These are phyloP conservation scores for Hypena proboscidalis DNA, from an alignment of 2,888 invertebrate genomes.

Conservation along the genomic window DNA sequence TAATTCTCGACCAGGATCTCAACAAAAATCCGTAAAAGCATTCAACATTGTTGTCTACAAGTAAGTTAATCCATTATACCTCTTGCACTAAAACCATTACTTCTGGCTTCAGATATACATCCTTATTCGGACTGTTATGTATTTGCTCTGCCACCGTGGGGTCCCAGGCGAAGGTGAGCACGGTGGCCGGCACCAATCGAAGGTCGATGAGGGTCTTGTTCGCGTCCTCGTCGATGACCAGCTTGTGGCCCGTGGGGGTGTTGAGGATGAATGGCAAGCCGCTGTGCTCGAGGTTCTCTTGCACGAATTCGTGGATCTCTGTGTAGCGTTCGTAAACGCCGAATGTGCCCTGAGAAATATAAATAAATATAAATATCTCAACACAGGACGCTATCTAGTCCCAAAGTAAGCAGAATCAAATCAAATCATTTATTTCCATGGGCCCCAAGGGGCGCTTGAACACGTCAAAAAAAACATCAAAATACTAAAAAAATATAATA, in stretches of 20 bases:
- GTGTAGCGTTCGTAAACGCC: conserved; percentile 91
- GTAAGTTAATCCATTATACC: conserved; percentile 57
- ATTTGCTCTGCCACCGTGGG: conserved; percentile 79
- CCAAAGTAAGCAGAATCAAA: too few relatives aligned
- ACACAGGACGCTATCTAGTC: too few relatives aligned
- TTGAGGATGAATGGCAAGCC: conserved; percentile 89
- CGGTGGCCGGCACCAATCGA: conserved; percentile 92
- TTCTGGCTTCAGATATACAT: conserved; percentile 91
- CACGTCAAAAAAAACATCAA: too few relatives aligned
- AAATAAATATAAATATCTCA: background rate
- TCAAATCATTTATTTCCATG: too few relatives aligned
- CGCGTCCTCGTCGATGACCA: conserved; percentile 86
- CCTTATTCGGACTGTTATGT: conserved; percentile 78
- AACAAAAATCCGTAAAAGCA: background rate
- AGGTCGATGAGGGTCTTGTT: conserved; percentile 91
- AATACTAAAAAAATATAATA: too few relatives aligned
- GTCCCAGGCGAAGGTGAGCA: conserved; percentile 91
- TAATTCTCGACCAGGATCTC: too few relatives aligned
- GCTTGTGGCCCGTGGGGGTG: conserved; percentile 88
- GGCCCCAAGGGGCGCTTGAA: too few relatives aligned
- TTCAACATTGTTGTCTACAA: conserved; percentile 6
- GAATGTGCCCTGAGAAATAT: conserved; percentile 95
- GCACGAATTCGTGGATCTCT: conserved; percentile 91
- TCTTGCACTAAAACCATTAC: conserved; percentile 89
- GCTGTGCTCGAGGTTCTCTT: conserved; percentile 89